Conservation (phyloP, 2,888 invertebrate species). For the Ochropacha duplaris region DNA sequence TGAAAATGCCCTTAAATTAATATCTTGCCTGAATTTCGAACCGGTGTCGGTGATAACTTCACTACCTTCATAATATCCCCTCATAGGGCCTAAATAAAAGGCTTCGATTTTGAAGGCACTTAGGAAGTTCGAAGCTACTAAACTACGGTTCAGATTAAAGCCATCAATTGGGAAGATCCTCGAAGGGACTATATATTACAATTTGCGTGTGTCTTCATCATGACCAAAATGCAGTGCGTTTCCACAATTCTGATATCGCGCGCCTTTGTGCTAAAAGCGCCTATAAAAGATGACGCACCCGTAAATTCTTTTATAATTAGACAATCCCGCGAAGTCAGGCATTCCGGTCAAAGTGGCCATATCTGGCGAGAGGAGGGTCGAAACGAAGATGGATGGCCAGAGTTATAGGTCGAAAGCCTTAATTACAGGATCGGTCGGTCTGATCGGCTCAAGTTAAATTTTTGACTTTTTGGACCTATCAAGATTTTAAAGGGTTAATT, state of each 20-base stretch:
- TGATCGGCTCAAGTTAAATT: not conserved
- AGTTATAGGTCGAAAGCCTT: slow-evolving; percentile 29
- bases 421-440: slow-evolving; percentile 34
- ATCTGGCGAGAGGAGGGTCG: slow-evolving; percentile 18
- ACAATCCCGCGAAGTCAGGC: slow-evolving; percentile 34
- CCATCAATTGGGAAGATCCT: too few relatives aligned
- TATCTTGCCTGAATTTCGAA: too few relatives aligned
- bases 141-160: too few relatives aligned
- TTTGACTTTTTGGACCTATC: not conserved
- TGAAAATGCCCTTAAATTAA: too few relatives aligned
- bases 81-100: too few relatives aligned
- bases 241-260: not conserved
- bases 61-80: too few relatives aligned
- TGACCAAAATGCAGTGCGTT: not conserved
- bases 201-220: not conserved
- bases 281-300: slow-evolving; percentile 37
- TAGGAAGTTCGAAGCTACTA: too few relatives aligned
- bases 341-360: slow-evolving; percentile 35
- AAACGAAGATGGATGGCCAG: slow-evolving; percentile 44
- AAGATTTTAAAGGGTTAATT: not conserved
- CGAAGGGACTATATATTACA: too few relatives aligned
- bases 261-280: not conserved
- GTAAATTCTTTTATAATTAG: slow-evolving; percentile 55
- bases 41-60: too few relatives aligned
- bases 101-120: too few relatives aligned